phyloP scores from a whole-genome alignment of 2,888 invertebrate species.

The Drosophila setosimentum region DNA sequence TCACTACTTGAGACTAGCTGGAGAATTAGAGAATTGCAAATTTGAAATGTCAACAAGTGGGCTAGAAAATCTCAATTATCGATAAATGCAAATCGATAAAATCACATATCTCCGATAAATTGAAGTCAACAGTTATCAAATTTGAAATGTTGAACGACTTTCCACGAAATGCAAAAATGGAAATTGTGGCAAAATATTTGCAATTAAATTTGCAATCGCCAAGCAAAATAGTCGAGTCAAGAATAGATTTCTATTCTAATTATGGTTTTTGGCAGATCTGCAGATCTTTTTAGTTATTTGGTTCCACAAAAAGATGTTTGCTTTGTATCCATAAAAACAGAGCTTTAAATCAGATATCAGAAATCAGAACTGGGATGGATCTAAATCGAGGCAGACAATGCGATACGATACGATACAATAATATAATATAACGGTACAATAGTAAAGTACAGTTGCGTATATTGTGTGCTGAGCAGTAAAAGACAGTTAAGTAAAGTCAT shows the following conservation, averaged over 20 bases:
- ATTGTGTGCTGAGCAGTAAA: background rate
- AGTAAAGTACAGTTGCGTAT: too few relatives aligned
- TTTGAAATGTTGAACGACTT: background rate
- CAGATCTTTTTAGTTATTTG: background rate
- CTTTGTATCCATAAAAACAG: background rate
- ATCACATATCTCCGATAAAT: background rate
- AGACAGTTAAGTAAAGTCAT: conserved; percentile 10
- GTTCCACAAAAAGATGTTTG: too few relatives aligned
- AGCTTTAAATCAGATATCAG: background rate
- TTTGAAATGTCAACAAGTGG: too few relatives aligned
- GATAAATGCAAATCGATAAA: background rate
- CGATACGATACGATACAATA: background rate
- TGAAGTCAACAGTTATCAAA: background rate
- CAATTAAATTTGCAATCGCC: background rate
- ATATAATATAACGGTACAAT: background rate
- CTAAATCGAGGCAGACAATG: background rate
- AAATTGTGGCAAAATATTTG: too few relatives aligned
- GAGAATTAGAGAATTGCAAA: too few relatives aligned
- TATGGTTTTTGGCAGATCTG: background rate
- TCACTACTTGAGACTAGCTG: too few relatives aligned
- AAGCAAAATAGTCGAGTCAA: background rate
- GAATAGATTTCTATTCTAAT: background rate
- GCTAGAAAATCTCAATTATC: background rate
- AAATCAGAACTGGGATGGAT: conserved; percentile 20
- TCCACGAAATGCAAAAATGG: background rate